phyloP scores from a whole-genome alignment of 2,888 invertebrate genomes.

The Nephrotoma flavescens region DNA sequence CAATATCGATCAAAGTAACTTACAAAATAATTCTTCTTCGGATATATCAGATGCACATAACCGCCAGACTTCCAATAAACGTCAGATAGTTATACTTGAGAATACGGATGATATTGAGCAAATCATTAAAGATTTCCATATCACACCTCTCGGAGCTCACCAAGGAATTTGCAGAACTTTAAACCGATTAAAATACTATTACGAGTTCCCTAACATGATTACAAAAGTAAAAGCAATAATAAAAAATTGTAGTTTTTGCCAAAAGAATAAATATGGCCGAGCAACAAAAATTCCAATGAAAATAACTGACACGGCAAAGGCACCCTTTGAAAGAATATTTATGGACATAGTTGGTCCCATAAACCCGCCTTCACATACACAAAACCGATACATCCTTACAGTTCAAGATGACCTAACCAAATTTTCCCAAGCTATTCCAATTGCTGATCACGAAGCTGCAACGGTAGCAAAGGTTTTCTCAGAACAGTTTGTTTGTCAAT shows the following conservation, averaged over 20 bases:
- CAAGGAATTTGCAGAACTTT: conserved; percentile 12
- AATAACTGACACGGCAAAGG: conserved; percentile 18
- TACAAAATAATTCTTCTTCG: background rate
- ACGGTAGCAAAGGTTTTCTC: no score
- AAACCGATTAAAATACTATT: conserved; percentile 11
- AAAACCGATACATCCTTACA: conserved; percentile 23
- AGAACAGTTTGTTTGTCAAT: no score
- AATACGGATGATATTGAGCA: background rate
- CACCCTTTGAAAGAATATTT: conserved; percentile 17
- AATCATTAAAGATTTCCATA: conserved; percentile 6
- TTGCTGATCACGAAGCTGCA: no score
- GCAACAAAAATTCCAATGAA: conserved; percentile 18
- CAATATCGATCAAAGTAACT: background rate
- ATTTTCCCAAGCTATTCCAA: no score
- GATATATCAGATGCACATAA: background rate
- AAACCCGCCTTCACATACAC: conserved; percentile 15
- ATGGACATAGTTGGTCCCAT: conserved; percentile 23
- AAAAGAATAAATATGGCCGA: conserved; percentile 18
- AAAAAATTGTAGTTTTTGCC: conserved; percentile 19
- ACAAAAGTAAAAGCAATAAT: conserved; percentile 12
- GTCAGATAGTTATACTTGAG: background rate
- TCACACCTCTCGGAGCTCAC: conserved; percentile 6
- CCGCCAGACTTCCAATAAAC: background rate
- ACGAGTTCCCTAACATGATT: conserved; percentile 16
- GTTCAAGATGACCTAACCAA: conserved; percentile 22